phyloP scores from a whole-genome alignment of 2,888 invertebrate genomes.

The Dichetophora obliterata region DNA sequence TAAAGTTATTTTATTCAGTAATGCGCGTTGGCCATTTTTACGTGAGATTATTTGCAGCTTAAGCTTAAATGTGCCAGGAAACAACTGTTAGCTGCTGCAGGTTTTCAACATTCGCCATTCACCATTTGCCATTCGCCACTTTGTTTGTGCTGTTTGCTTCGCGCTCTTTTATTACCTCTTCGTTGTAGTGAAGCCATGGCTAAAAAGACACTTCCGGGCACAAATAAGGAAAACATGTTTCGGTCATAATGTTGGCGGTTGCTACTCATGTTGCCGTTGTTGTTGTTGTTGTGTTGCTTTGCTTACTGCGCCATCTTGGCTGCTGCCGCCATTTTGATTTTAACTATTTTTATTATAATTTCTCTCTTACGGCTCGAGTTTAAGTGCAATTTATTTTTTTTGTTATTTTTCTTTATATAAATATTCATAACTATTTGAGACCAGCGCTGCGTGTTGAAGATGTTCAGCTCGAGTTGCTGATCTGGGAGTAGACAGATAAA shows the following conservation, averaged over 20 bases:
- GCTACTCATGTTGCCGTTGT: background rate
- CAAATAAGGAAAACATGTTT: background rate
- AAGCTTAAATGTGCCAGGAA: too few species aligned
- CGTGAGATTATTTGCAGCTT: too few species aligned
- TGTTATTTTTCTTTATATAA: constrained; percentile 2
- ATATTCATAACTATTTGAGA: constrained; percentile 2
- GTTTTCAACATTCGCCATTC: too few species aligned
- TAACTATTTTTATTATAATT: background rate
- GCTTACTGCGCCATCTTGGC: background rate
- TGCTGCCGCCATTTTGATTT: background rate
- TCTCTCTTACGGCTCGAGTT: background rate
- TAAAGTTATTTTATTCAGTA: too few species aligned
- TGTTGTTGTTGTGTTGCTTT: background rate
- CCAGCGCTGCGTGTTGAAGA: background rate
- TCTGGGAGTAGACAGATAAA: too few species aligned
- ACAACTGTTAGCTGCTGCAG: too few species aligned
- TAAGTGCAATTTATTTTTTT: constrained; percentile 17
- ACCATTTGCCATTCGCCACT: too few species aligned
- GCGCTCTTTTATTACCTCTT: too few species aligned
- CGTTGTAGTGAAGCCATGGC: too few species aligned
- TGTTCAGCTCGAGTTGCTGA: too few species aligned
- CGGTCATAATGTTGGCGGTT: constrained; percentile 12
- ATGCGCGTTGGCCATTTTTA: too few species aligned
- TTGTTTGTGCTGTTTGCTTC: too few species aligned
- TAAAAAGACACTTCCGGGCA: background rate